phyloP scores from a whole-genome alignment of 2,113 vertebrate species.

The Larimichthys crocea region DNA sequence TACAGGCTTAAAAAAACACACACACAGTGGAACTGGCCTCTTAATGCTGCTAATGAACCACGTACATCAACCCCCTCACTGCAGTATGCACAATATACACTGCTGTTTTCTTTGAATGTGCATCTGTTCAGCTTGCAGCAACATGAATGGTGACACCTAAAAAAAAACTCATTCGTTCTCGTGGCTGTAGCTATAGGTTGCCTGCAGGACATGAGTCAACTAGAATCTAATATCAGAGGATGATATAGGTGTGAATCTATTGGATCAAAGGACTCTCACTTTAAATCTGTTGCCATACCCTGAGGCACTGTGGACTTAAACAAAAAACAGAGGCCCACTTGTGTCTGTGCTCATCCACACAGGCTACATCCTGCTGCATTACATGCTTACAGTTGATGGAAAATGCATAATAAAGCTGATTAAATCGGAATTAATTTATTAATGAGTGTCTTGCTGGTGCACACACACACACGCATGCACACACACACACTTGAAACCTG shows the following conservation, averaged over 20 bases:
- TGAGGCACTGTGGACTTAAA: slow-evolving; percentile 24
- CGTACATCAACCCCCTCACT: slow-evolving; percentile 59
- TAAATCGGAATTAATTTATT: slow-evolving; percentile 55
- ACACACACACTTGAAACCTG: slow-evolving; percentile 27
- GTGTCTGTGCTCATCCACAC: slow-evolving; percentile 22
- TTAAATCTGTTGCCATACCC: slow-evolving; percentile 54
- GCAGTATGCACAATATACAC: slow-evolving; percentile 57
- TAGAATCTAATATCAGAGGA: slow-evolving; percentile 31
- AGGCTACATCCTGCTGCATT: slow-evolving; percentile 24
- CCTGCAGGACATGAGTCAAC: slow-evolving; percentile 36
- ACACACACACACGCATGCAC: too few relatives aligned
- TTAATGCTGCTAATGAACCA: slow-evolving; percentile 57
- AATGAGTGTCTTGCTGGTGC: slow-evolving; percentile 65
- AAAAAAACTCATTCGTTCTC: not conserved
- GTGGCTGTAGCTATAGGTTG: slow-evolving; percentile 25
- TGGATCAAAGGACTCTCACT: slow-evolving; percentile 25
- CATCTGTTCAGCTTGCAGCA: slow-evolving; percentile 62
- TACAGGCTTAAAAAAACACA: slow-evolving; percentile 26
- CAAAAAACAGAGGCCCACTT: slow-evolving; percentile 31
- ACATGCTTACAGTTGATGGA: slow-evolving; percentile 21
- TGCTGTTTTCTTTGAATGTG: slow-evolving; percentile 60
- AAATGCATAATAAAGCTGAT: slow-evolving; percentile 38
- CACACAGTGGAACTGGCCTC: slow-evolving; percentile 21
- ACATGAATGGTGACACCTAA: slow-evolving; percentile 32
- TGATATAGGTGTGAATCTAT: slow-evolving; percentile 20